Evolutionary conservation across 92 coral and sea anemone genomes (phyloP).

Genomic region (Palythoa grandiflora): DNA sequence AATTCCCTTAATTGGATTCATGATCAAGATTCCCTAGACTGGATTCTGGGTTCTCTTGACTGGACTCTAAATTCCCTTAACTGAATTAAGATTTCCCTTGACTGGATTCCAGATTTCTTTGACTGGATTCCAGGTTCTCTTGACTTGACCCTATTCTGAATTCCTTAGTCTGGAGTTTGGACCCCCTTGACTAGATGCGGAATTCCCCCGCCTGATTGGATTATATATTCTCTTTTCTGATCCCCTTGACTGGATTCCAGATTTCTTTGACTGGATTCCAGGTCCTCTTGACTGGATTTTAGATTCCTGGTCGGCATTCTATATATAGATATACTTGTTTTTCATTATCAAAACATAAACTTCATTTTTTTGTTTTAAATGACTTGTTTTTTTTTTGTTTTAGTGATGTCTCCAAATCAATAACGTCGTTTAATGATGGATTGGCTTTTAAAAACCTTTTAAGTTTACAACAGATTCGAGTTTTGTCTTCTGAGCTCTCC

Average conservation of each 20-base stretch:
- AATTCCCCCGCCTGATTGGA: too few species aligned
- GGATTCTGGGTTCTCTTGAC: neutral
- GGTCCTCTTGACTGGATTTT: too few species aligned
- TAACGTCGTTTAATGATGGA: neutral
- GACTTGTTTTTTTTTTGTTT: neutral
- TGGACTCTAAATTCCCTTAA: neutral
- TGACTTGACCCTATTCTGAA: too few species aligned
- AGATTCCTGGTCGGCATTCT: too few species aligned
- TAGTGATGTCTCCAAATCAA: constrained; percentile 8
- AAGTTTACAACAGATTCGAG: constrained; percentile 1
- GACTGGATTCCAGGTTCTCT: neutral
- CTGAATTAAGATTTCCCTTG: neutral
- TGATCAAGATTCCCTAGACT: neutral
- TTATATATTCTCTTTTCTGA: too few species aligned
- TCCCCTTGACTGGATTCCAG: too few species aligned
- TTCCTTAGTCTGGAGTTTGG: too few species aligned
- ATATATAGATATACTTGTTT: too few species aligned
- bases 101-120: neutral
- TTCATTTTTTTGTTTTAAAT: neutral
- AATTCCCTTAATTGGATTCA: neutral
- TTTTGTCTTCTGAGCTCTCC: constrained; percentile 7
- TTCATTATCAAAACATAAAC: neutral
- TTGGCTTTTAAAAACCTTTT: neutral
- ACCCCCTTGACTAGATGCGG: too few species aligned
- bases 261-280: too few species aligned